Evolutionary conservation across 2,113 vertebrate species (phyloP).

Genomic region (Arizona elegans): DNA sequence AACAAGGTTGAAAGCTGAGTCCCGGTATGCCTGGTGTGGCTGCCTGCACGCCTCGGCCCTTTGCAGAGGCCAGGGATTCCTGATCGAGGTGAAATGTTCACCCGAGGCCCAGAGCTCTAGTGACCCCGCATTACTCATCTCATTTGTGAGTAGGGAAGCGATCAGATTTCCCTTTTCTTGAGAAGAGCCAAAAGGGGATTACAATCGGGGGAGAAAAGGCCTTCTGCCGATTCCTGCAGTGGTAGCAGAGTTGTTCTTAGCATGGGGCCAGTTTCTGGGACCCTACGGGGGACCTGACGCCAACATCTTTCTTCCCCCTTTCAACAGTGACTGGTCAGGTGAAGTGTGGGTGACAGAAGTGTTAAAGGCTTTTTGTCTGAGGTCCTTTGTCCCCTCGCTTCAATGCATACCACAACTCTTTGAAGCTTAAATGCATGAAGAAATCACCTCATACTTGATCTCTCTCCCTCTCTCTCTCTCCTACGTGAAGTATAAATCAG

Average conservation of each 20-base stretch:
- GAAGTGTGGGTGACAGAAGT: neutral
- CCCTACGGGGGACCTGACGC: neutral
- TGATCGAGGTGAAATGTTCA: conserved; percentile 38
- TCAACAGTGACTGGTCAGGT: neutral
- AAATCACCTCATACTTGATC: neutral
- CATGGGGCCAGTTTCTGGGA: conserved; percentile 20
- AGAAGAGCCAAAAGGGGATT: conserved; percentile 40
- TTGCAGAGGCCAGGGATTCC: neutral
- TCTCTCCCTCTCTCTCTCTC: neutral
- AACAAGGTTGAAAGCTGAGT: neutral
- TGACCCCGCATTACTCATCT: conserved; percentile 49
- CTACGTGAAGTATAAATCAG: neutral
- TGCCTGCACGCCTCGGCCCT: neutral
- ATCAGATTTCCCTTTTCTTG: conserved; percentile 46
- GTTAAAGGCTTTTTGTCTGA: neutral
- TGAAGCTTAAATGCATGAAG: neutral
- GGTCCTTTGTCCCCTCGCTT: neutral
- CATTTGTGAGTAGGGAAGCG: conserved; percentile 46
- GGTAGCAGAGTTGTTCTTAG: conserved; percentile 8
- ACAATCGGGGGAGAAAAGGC: conserved; percentile 30
- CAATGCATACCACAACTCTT: neutral
- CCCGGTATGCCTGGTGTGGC: neutral
- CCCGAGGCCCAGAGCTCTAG: conserved; percentile 1
- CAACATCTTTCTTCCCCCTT: neutral
- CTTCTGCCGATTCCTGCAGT: neutral